Percentiles rank a stretch among this genome's conserved stretches.
Conservation (phyloP, 2,888 invertebrate genomes). For the Gnatocerus cornutus region DNA sequence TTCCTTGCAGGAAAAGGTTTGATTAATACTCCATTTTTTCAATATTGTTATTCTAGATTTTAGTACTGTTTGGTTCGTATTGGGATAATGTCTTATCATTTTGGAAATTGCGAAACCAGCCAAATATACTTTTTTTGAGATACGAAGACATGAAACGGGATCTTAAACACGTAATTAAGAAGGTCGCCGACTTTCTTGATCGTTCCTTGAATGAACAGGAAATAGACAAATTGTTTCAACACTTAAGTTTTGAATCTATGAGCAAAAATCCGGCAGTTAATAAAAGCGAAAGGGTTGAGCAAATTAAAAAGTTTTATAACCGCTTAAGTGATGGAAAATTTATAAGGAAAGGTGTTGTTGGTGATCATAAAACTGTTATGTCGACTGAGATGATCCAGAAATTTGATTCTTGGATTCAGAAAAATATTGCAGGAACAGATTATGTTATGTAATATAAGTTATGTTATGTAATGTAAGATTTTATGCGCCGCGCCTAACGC, state of each 20-base stretch:
- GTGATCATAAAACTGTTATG: constrained; percentile 26
- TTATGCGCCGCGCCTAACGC: too few species aligned
- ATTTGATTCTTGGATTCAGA: constrained; percentile 24
- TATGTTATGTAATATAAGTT: constrained; percentile 15
- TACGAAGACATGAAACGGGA: constrained; percentile 64
- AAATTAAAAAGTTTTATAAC: constrained; percentile 66
- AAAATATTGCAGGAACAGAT: constrained; percentile 9
- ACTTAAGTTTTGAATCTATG: constrained; percentile 70
- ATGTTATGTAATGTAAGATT: too few species aligned
- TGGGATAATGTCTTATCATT: constrained; percentile 64
- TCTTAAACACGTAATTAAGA: constrained; percentile 56
- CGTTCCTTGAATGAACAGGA: constrained; percentile 58
- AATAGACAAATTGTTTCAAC: constrained; percentile 55
- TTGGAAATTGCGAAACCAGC: constrained; percentile 60
- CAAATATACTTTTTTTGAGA: constrained; percentile 63
- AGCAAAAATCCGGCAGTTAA: constrained; percentile 75
- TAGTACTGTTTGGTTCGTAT: constrained; percentile 61
- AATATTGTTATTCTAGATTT: constrained; percentile 50
- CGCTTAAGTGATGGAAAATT: constrained; percentile 51
- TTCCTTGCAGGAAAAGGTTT: constrained; percentile 76
- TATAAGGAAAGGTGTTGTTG: constrained; percentile 28
- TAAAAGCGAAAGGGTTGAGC: constrained; percentile 61
- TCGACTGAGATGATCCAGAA: constrained; percentile 7
- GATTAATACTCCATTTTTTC: too few species aligned
- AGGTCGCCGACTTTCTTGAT: constrained; percentile 59